phyloP scores from a whole-genome alignment of 2,113 vertebrate genomes.

The Apteryx mantelli region DNA sequence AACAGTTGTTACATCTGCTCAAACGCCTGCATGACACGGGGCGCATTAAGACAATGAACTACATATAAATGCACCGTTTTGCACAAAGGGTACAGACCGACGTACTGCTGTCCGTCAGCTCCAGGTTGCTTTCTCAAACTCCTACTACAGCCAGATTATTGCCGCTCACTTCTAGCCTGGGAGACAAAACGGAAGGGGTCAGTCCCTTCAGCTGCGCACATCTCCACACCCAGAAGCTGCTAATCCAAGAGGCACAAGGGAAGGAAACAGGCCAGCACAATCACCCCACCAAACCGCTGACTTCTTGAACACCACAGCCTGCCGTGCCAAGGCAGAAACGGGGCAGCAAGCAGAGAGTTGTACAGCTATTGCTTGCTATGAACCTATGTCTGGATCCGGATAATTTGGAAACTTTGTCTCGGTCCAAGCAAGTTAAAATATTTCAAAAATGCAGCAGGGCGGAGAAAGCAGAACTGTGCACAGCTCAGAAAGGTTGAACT shows the following conservation, averaged over 20 bases:
- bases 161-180: accelerated
- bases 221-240: accelerated
- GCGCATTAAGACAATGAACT: accelerated
- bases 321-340: accelerated
- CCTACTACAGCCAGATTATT: accelerated
- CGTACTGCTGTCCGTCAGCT: accelerated
- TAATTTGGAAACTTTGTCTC: accelerated
- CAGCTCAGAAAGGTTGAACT: not conserved
- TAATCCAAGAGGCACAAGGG: accelerated
- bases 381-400: accelerated
- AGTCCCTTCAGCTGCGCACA: accelerated
- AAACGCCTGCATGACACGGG: not conserved
- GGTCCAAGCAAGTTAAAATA: not conserved
- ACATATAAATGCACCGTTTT: accelerated
- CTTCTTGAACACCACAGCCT: not conserved
- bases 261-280: accelerated
- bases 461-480: not conserved
- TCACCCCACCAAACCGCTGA: accelerated
- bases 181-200: accelerated
- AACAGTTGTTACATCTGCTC: not conserved
- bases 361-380: accelerated
- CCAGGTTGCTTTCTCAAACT: not conserved
- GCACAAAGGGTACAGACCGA: accelerated
- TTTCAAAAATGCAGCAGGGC: not conserved
- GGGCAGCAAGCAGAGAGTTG: accelerated